Evolutionary conservation across 30 jellyfish, hydroid and myxozoan species (phyloP), one percentile per base, ranked within the genome.

Genomic region (Mastigias papua): DNA sequence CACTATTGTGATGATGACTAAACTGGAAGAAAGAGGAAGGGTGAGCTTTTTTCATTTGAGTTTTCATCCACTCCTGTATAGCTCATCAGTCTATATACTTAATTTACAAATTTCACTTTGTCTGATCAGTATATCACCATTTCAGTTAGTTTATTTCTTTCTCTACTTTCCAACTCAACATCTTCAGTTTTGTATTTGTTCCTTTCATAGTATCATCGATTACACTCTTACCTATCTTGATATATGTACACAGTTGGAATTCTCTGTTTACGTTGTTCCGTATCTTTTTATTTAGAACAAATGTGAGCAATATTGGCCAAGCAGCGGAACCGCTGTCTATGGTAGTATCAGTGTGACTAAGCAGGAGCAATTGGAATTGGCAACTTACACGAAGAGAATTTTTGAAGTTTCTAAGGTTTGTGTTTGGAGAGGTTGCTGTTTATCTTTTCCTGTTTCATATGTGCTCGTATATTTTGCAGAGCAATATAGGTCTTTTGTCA

Each of bases 281-380:
- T 63, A 22, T 17, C 11, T 31, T 20, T 22, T 2, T 13, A 50
- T 91, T 78, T 81, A 94, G 98, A 76, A 85, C 63, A 96, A 96
- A 74, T 96, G 99, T 68, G 98, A 90, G 35, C 98, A 87, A 66
- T 96, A 96, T 67, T 96, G 99, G 99, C 99, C 99, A 0, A 78
- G 92, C 31, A 79, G 73, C 61, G 99, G 96, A 30, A 65, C 89
- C 17, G 96, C 88, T 9, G 69, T 66, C 34, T 96, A 76, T 81
- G 99, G 99, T 5, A 90, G 72, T 16, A 87, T 96, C 68, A 72
- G 81, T 34, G 98, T 96, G 35, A 81, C 60, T 58, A 62, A 86
- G 49, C 60, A 73, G 42, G 97, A 91, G 21, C 97, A 90, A 51
- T 76, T 77, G 27, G 90, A 81, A 51, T 71, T 86, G 69, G 97